phyloP scores from a whole-genome alignment of 2,888 invertebrate species.

The Portevinia maculata region DNA sequence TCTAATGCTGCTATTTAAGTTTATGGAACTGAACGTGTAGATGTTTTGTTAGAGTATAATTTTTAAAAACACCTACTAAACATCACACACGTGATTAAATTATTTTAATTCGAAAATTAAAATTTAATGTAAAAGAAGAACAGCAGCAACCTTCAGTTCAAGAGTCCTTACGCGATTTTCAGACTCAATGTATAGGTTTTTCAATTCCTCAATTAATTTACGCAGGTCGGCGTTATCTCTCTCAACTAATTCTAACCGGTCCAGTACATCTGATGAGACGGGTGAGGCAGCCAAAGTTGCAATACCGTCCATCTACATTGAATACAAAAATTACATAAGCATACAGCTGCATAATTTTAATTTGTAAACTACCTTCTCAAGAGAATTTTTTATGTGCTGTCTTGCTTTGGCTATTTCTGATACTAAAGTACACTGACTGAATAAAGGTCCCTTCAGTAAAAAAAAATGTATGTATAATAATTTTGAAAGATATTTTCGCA shows the following conservation, averaged over 20 bases:
- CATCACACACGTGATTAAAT: too few relatives aligned
- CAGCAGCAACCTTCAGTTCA: slow-evolving; percentile 76
- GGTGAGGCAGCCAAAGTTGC: slow-evolving; percentile 84
- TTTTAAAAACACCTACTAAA: too few relatives aligned
- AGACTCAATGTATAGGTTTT: slow-evolving; percentile 78
- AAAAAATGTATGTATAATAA: too few relatives aligned
- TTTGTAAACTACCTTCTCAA: slow-evolving; percentile 86
- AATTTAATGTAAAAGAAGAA: slow-evolving; percentile 6
- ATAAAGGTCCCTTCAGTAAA: slow-evolving; percentile 59
- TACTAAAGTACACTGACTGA: slow-evolving; percentile 86
- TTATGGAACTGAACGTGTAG: too few relatives aligned
- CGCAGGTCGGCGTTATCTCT: slow-evolving; percentile 85
- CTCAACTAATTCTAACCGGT: slow-evolving; percentile 85
- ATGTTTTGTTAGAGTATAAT: too few relatives aligned
- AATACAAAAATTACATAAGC: not conserved
- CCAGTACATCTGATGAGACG: slow-evolving; percentile 84
- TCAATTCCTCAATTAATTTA: slow-evolving; percentile 80
- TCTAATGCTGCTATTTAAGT: too few relatives aligned
- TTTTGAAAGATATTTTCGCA: too few relatives aligned
- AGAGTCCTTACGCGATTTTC: slow-evolving; percentile 80
- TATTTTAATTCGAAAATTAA: too few relatives aligned
- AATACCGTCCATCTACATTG: slow-evolving; percentile 86
- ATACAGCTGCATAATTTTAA: not conserved
- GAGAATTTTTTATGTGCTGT: slow-evolving; percentile 90
- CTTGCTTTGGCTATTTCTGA: slow-evolving; percentile 94